A percentile compares a stretch with the other conserved stretches of the same genome.
Conservation (phyloP, 2,113 vertebrate genomes). For the Daubentonia madagascariensis region DNA sequence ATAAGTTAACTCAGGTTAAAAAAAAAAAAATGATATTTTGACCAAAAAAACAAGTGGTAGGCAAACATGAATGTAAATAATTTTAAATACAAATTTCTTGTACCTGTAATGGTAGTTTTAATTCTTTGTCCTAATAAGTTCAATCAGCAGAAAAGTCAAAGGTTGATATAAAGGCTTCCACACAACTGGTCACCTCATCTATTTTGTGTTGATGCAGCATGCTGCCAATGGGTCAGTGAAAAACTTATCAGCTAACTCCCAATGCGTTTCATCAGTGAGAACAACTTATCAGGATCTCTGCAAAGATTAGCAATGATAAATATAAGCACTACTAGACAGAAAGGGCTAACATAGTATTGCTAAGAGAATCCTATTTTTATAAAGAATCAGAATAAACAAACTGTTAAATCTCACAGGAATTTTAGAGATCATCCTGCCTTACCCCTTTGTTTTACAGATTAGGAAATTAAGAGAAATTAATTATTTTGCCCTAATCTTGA, state of each 20-base stretch:
- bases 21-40: neutral
- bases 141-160: neutral
- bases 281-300: neutral
- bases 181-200: neutral
- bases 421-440: neutral
- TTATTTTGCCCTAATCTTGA: neutral
- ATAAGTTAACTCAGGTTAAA: neutral
- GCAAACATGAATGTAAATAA: neutral
- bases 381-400: slow-evolving; percentile 1
- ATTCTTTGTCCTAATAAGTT: neutral
- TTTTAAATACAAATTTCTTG: neutral
- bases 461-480: neutral
- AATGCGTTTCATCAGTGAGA: neutral
- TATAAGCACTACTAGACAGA: neutral
- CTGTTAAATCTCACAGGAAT: neutral
- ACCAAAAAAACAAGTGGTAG: neutral
- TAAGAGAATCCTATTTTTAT: neutral
- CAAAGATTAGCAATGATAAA: neutral
- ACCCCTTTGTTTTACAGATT: neutral
- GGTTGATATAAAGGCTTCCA: neutral
- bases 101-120: neutral
- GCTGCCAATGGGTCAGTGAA: neutral
- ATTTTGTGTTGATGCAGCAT: neutral
- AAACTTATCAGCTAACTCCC: neutral
- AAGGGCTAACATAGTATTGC: neutral